Evolutionary conservation across 2,113 vertebrate species (phyloP), one percentile per base, ranked within the genome.

Genomic region (Semicossyphus pulcher): DNA sequence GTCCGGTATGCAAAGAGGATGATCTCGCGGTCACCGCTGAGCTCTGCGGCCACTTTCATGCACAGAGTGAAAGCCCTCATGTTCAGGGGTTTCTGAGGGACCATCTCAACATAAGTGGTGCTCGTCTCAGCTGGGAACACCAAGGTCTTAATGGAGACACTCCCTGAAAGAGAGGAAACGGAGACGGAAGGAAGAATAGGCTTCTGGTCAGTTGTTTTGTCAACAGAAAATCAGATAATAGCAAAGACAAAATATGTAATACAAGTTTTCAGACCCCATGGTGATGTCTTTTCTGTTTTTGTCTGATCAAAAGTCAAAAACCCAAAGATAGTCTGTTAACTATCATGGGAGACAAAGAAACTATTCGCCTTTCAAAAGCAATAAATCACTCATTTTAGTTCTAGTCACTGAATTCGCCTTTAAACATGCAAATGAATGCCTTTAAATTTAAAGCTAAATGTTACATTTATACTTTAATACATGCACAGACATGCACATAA

Each of bases 1-100:
- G 81, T 83, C 11, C 84, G 49, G 44, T 86, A 89, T 0, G 87
- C 81, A 16, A 89, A 89, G 7, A 89, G 57, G 57, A 87, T 85
- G 80, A 87, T 0, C 44, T 81, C 84, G 0, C 87, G 49, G 0
- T 21, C 0, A 0, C 63, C 59, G 0, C 1, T 31, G 34, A 89
- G 84, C 77, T 87, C 84, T 0, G 84, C 81, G 62, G 81, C 81
- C 25, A 83, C 37, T 0, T 41, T 48, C 84, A 89, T 77, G 65
- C 87, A 89, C 34, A 87, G 74, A 0, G 85, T 89, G 79, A 87
- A 89, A 0, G 82, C 67, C 1, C 0, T 3, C 11, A 87, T 45
- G 14, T 0, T 10, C 53, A 81, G 0, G 0, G 63, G 16, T 21
- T 37, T 85, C 20, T 3, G 8, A 10, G 76, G 76, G 14, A 14